A percentile compares a stretch with the other conserved stretches of the same genome.
Conservation (phyloP, 2,113 vertebrate genomes). For the Dendropsophus ebraccatus region DNA sequence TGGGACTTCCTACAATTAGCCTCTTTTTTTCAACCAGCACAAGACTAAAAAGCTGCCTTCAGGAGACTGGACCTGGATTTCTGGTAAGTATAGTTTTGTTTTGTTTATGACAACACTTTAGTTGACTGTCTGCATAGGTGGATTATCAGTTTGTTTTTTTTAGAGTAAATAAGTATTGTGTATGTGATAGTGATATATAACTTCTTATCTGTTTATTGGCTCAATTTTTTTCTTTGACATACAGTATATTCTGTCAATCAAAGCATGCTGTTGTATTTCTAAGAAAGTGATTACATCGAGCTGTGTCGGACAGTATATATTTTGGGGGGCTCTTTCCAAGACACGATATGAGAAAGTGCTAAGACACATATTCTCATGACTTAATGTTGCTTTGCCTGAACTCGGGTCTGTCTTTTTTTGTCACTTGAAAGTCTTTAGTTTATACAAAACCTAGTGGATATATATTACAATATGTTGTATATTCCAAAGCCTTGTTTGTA, state of each 20-base stretch:
- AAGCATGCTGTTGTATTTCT: neutral
- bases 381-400: neutral
- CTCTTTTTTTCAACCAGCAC: too few relatives aligned
- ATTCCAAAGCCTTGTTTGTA: conserved; percentile 14
- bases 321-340: neutral
- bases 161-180: neutral
- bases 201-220: neutral
- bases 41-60: too few relatives aligned
- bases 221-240: neutral
- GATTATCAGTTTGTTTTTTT: too few relatives aligned
- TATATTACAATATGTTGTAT: neutral
- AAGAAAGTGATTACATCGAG: neutral
- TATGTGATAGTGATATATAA: neutral
- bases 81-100: too few relatives aligned
- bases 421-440: neutral
- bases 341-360: neutral
- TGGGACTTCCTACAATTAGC: too few relatives aligned
- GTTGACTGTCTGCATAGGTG: too few relatives aligned
- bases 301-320: neutral
- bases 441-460: neutral
- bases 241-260: neutral
- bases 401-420: too few relatives aligned
- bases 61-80: too few relatives aligned
- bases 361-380: neutral
- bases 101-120: too few relatives aligned